A percentile compares a stretch with the other conserved stretches of the same genome.
These are phyloP conservation scores for Calosoma granatense DNA, from an alignment of 1,140 invertebrate genomes.

Conservation along the genomic window DNA sequence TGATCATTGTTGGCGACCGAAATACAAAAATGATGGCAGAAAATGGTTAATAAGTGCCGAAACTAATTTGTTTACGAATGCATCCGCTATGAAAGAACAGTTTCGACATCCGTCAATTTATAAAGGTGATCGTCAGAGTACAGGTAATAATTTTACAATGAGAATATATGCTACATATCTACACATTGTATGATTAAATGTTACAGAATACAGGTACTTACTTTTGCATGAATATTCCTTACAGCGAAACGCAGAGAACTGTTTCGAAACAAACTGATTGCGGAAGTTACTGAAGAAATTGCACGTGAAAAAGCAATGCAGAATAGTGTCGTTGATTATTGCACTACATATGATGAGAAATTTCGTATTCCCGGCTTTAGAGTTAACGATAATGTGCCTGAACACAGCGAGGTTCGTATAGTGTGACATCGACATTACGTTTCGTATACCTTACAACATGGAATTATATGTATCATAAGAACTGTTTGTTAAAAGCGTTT, in stretches of 20 bases:
- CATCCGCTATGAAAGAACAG: background rate
- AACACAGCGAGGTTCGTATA: background rate
- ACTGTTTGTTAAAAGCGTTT: too few species aligned
- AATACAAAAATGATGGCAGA: constrained; percentile 15
- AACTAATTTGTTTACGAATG: background rate
- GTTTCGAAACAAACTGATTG: background rate
- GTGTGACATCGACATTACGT: background rate
- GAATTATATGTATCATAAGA: too few species aligned
- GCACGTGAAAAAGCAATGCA: background rate
- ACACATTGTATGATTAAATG: background rate
- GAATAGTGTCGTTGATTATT: constrained; percentile 9
- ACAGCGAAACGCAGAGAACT: background rate
- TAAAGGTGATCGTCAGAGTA: background rate
- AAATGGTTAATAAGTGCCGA: constrained; percentile 16
- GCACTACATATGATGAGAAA: constrained; percentile 13
- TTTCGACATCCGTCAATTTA: background rate
- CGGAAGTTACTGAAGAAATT: constrained; percentile 10
- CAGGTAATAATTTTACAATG: background rate
- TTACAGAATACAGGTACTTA: background rate
- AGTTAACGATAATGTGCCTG: constrained; percentile 7
- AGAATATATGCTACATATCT: background rate
- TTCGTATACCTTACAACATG: too few species aligned
- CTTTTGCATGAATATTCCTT: too few species aligned
- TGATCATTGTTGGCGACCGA: constrained; percentile 16
- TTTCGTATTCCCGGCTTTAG: constrained; percentile 12